These are phyloP conservation scores for Leistus spinibarbis DNA, from an alignment of 2,888 invertebrate genomes.

Conservation along the genomic window DNA sequence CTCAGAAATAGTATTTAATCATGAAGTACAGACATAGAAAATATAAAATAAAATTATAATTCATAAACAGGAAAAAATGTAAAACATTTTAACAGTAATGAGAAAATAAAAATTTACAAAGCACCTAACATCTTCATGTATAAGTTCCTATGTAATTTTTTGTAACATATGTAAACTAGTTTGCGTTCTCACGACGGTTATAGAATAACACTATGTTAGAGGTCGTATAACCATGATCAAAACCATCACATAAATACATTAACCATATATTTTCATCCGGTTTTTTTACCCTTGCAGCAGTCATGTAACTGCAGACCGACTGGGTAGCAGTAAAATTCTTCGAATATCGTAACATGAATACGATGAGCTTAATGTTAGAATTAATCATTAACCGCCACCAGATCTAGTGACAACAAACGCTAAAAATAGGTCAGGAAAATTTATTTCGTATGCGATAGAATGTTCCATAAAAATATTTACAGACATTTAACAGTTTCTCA, in stretches of 20 bases:
- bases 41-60: too few relatives aligned
- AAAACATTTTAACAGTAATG: too few relatives aligned
- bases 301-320: background rate
- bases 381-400: constrained; percentile 21
- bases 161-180: too few relatives aligned
- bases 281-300: background rate
- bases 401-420: constrained; percentile 26
- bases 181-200: background rate
- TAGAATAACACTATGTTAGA: too few relatives aligned
- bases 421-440: constrained; percentile 29
- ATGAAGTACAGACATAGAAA: too few relatives aligned
- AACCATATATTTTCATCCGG: background rate
- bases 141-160: too few relatives aligned
- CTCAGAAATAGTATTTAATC: too few relatives aligned
- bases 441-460: constrained; percentile 18
- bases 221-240: background rate
- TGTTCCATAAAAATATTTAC: background rate
- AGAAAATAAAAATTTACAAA: too few relatives aligned
- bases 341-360: background rate
- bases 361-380: constrained; percentile 19
- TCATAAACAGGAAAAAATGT: too few relatives aligned
- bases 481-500: background rate
- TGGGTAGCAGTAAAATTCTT: background rate
- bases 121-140: too few relatives aligned
- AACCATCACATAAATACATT: background rate